phyloP scores from a whole-genome alignment of 2,113 vertebrate genomes.

The Sula dactylatra region DNA sequence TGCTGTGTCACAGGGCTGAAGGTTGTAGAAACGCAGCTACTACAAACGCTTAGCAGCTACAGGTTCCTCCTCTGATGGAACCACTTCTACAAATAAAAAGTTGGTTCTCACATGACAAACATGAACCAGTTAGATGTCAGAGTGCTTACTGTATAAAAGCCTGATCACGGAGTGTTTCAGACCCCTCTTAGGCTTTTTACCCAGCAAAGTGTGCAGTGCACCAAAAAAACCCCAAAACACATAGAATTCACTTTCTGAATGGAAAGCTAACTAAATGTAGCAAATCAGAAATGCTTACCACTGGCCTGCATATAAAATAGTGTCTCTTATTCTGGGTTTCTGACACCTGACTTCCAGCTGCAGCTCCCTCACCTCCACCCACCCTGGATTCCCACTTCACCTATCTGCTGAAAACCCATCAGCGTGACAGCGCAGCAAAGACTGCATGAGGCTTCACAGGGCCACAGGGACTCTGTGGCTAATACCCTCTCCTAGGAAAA shows the following conservation, averaged over 20 bases:
- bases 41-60: neutral
- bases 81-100: neutral
- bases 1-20: neutral
- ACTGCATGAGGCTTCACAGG: neutral
- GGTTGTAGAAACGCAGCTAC: neutral
- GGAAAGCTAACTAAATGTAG: neutral
- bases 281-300: neutral
- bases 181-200: neutral
- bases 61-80: neutral
- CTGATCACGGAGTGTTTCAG: neutral
- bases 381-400: neutral
- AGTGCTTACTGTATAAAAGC: neutral
- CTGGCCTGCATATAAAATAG: neutral
- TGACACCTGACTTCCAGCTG: neutral
- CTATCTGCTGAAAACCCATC: neutral
- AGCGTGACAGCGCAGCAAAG: neutral
- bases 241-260: neutral
- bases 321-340: neutral
- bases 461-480: neutral
- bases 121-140: neutral
- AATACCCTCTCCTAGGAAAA: neutral
- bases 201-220: neutral
- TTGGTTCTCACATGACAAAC: neutral
- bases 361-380: neutral
- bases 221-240: neutral